Base-by-base conservation (phyloP, 2,888 invertebrate genomes). In the Allacma fusca region DNA sequence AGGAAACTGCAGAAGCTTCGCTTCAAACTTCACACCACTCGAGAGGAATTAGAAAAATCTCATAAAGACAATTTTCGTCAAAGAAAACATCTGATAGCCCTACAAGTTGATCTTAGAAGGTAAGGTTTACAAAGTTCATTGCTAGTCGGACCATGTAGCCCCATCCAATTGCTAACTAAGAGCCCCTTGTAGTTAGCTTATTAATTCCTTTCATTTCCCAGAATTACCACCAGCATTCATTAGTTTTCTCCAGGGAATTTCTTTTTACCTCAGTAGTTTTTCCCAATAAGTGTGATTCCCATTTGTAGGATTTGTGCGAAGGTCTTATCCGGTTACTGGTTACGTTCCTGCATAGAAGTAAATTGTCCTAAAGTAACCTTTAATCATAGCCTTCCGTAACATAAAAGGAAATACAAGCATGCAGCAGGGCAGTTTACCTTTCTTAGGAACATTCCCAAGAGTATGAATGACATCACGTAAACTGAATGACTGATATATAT, bases 1-100 rank as follows among this genome's bases (percentile, higher is more conserved):
- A 94, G 93, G 85, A 96, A 97, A 87, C 87, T 98, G 75, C 95
- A 96, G 85, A 95, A 97, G 87, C 91, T 98, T 85, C 93, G 95
- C 85, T 90, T 92, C 21, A 96, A 96, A 87, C 90, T 94, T 86
- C 90, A 93, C 86, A 89, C 90, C 1, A 87, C 91, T 0, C 91
- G 93, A 84, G 92, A 92, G 85, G 96, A 96, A 85, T 90, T 94
- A 13, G 91, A 91, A 80, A 95, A 95, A 85, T 90, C 92, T 74
- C 92, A 92, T 78, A 95, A 94, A 86, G 95, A 95, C 85, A 96
- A 97, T 88, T 93, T 95, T 85, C 65, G 77, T 34, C 77, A 77
- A 67, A 72, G 77, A 67, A 77, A 77, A 67, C 72, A 77, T 72
- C 64, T 77, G 7, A 72, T 72, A 34, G 65, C 72, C 9, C 67